These are phyloP conservation scores for Lypha dubia DNA, from an alignment of 2,888 invertebrate species.

Conservation along the genomic window DNA sequence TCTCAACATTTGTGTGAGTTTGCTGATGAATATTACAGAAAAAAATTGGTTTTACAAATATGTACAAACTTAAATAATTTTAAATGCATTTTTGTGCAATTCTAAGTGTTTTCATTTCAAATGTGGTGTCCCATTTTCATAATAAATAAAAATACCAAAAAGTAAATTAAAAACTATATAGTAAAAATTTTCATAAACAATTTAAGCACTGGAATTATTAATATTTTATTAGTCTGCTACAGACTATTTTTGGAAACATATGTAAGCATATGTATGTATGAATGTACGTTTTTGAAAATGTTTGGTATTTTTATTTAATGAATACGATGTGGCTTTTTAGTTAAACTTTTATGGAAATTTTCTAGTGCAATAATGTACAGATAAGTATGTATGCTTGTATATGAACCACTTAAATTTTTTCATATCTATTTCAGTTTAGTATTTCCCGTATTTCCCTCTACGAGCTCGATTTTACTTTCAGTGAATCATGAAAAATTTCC, in stretches of 20 bases:
- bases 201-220: constrained; percentile 11
- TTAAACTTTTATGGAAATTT: neutral
- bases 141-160: constrained; percentile 41
- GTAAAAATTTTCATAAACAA: constrained; percentile 20
- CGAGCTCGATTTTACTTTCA: neutral
- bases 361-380: neutral
- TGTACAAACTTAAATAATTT: neutral
- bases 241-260: constrained; percentile 24
- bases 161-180: constrained; percentile 12
- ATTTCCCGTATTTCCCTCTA: neutral
- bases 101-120: constrained; percentile 25
- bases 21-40: neutral
- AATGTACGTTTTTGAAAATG: neutral
- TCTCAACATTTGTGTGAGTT: no score
- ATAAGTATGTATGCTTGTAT: neutral
- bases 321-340: neutral
- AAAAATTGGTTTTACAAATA: constrained; percentile 5
- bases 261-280: neutral
- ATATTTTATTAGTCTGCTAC: constrained; percentile 27
- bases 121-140: constrained; percentile 17
- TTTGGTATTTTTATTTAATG: no score
- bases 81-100: neutral
- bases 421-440: neutral
- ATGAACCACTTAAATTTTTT: neutral
- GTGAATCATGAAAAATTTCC: neutral